Base-by-base conservation (phyloP, 2,888 invertebrate genomes). In the Alloscopus bannaensis region DNA sequence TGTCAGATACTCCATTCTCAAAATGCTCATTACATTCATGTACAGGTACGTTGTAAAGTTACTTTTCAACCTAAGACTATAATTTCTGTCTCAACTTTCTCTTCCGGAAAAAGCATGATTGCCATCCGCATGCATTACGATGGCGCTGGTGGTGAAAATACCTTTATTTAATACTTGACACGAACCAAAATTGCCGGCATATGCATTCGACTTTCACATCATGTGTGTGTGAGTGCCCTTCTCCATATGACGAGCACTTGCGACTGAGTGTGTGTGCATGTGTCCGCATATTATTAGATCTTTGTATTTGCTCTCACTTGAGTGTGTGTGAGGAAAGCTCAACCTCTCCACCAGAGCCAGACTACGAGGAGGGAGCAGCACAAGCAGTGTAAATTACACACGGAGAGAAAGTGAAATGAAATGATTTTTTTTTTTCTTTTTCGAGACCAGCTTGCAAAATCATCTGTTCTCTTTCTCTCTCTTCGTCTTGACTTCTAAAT, bases 1-100 rank as follows among this genome's bases (percentile, higher is more conserved):
- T 82, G 85, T 85, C 65, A 77, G 81, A 60, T 84, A 81, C 79
- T 72, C 81, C 68, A 83, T 83, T 72, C 83, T 85, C 76, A 84
- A 84, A 79, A 82, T 82, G 76, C 83, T 85, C 81, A 84, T 85
- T 80, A 84, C 83, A 66, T 85, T 85, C 79, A 85, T 85, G 84
- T 85, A 85, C 82, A 83, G 85, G 85, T 85, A 76, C 70, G 76
- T 26, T 52, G 8, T 2, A 68, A 36, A 59, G 29, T 29, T 16
- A 29, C 11, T 59, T 20, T 22, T 55, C 18, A 50, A 3, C 18
- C 20, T 36, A 36, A 36, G 8, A 36, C 36, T n/a, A n/a, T n/a
- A n/a, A 50, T 4, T 11, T 18, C 4, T 50, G 8, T 50, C 50
- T 6, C 36, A 36, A 13, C 36, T 36, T 36, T 36, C 36, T 45